Percentiles rank a stretch among this genome's conserved stretches.
Conservation (phyloP, 30 jellyfish, hydroid and myxozoan species). For the Aurelia sp. region DNA sequence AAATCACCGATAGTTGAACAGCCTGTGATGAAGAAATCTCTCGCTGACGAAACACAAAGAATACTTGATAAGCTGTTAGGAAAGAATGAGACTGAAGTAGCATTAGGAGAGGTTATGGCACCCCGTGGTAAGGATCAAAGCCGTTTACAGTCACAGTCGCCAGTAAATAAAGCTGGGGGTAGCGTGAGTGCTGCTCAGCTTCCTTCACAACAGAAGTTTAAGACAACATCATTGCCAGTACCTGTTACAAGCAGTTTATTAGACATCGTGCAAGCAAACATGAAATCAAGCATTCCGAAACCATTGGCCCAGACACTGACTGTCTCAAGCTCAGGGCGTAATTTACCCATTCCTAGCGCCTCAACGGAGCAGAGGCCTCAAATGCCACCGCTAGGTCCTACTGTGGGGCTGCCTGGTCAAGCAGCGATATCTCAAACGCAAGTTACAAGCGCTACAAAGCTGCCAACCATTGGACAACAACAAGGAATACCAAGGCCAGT, state of each 20-base stretch:
- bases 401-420: neutral
- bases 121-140: neutral
- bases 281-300: neutral
- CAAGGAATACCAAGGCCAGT: conserved; percentile 4
- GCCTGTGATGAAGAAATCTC: neutral
- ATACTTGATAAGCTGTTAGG: conserved; percentile 42
- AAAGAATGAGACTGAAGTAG: conserved; percentile 13
- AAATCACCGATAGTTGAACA: neutral
- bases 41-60: conserved; percentile 59
- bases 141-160: neutral
- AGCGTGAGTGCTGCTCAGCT: too few relatives aligned
- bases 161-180: neutral
- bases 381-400: conserved; percentile 19
- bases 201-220: neutral
- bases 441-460: conserved; percentile 1
- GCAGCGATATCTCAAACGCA: neutral
- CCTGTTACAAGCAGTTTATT: neutral
- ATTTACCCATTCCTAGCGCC: neutral
- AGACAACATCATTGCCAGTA: neutral
- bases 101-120: neutral
- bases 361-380: conserved; percentile 9
- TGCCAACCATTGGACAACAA: neutral
- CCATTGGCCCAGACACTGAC: conserved; percentile 4
- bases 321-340: conserved; percentile 23
- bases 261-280: neutral